phyloP scores from a whole-genome alignment of 2,888 invertebrate genomes.

The Apeira syringaria region DNA sequence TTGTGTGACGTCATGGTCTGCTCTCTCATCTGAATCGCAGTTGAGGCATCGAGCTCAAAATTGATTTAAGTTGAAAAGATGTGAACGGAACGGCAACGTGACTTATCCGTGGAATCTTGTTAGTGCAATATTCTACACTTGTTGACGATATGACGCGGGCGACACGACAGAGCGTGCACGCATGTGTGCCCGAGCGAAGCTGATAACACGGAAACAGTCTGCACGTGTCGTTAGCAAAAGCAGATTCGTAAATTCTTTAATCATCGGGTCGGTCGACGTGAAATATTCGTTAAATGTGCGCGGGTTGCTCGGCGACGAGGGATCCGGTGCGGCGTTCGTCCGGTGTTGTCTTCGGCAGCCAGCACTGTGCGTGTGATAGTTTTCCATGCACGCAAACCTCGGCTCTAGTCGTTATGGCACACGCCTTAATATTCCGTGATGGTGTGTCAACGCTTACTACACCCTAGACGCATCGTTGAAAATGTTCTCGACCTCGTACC shows the following conservation, averaged over 20 bases:
- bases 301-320: conserved; percentile 70
- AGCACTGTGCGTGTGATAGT: conserved; percentile 60
- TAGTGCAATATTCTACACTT: conserved; percentile 11
- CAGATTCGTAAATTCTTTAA: conserved; percentile 37
- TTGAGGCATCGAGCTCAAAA: conserved; percentile 6
- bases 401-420: conserved; percentile 42
- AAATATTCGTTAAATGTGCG: conserved; percentile 59
- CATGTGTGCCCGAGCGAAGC: conserved; percentile 12
- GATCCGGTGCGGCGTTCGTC: conserved; percentile 70
- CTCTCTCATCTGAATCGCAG: conserved; percentile 1
- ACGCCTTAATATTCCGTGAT: conserved; percentile 56
- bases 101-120: conserved; percentile 16
- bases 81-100: conserved; percentile 10
- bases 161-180: conserved; percentile 10
- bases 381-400: conserved; percentile 47
- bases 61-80: conserved; percentile 10
- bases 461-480: conserved; percentile 72
- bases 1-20: conserved; percentile 18
- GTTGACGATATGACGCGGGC: conserved; percentile 18
- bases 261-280: conserved; percentile 42
- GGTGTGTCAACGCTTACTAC: conserved; percentile 61
- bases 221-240: conserved; percentile 18
- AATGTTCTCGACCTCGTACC: conserved; percentile 73
- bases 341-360: conserved; percentile 77
- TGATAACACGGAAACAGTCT: conserved; percentile 20